Percentiles rank a stretch among this genome's conserved stretches.
Evolutionary conservation across 2,888 invertebrate genomes (phyloP).

Genomic region (Habroteleia sp.): DNA sequence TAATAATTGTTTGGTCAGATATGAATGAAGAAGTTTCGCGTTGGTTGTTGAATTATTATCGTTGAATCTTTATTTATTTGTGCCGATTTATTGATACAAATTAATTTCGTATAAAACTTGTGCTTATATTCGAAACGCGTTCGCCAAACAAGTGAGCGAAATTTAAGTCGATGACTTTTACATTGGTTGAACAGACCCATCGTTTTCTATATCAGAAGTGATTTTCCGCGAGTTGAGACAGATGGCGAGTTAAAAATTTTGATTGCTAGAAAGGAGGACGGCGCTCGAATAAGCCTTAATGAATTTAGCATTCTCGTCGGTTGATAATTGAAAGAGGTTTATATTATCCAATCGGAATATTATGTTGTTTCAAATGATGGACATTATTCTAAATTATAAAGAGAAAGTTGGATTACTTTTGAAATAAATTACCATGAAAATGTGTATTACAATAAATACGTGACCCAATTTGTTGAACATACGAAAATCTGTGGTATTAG

Average conservation of each 20-base stretch:
- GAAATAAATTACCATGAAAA: constrained; percentile 36
- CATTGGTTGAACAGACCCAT: not conserved
- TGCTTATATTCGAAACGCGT: too few species aligned
- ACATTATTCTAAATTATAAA: constrained; percentile 33
- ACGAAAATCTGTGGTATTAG: constrained; percentile 18
- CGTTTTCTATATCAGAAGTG: constrained; percentile 19
- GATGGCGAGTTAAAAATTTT: constrained; percentile 22
- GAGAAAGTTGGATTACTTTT: constrained; percentile 49
- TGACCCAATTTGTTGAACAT: constrained; percentile 30
- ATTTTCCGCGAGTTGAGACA: constrained; percentile 29
- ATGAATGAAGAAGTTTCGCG: too few species aligned
- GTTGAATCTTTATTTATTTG: not conserved
- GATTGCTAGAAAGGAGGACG: constrained; percentile 37
- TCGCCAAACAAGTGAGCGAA: too few species aligned
- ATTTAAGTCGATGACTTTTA: not conserved
- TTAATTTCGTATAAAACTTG: too few species aligned
- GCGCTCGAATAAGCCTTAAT: constrained; percentile 29
- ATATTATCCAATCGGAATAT: constrained; percentile 37
- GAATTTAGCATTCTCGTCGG: constrained; percentile 26
- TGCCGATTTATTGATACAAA: too few species aligned
- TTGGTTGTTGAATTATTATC: too few species aligned
- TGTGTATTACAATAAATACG: constrained; percentile 29
- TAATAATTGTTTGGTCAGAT: too few species aligned
- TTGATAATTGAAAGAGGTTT: constrained; percentile 36
- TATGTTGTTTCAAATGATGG: constrained; percentile 28